phyloP scores from a whole-genome alignment of 2,888 invertebrate species.

The Diaprepes abbreviatus region DNA sequence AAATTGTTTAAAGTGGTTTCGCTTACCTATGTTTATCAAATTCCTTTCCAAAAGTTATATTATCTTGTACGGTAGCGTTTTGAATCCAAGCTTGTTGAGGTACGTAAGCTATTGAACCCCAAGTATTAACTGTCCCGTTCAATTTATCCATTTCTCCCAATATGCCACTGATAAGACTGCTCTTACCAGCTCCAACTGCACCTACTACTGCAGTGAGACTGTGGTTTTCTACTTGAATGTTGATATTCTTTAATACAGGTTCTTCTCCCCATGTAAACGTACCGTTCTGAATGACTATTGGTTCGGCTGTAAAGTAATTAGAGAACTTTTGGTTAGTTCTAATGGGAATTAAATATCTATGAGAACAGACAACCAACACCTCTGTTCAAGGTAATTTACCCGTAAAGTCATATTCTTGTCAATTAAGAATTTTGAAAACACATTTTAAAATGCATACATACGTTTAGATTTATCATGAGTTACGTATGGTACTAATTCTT shows the following conservation, averaged over 20 bases:
- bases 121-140: conserved; percentile 58
- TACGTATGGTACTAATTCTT: conserved; percentile 86
- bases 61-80: conserved; percentile 69
- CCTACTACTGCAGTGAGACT: conserved; percentile 67
- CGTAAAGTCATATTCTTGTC: too few relatives aligned
- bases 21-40: conserved; percentile 57
- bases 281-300: conserved; percentile 68
- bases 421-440: too few relatives aligned
- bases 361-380: too few relatives aligned
- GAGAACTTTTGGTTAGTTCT: too few relatives aligned
- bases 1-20: too few relatives aligned
- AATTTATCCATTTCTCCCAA: conserved; percentile 68
- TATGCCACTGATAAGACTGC: conserved; percentile 67
- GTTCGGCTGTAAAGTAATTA: conserved; percentile 55
- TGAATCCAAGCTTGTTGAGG: conserved; percentile 73
- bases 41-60: conserved; percentile 68
- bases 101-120: conserved; percentile 70
- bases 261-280: conserved; percentile 69
- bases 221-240: conserved; percentile 60
- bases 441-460: too few relatives aligned
- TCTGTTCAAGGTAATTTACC: too few relatives aligned
- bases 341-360: too few relatives aligned
- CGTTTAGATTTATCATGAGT: conserved; percentile 81
- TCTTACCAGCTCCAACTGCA: conserved; percentile 69
- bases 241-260: conserved; percentile 60